These are phyloP conservation scores for Zaprionus gabonicus DNA, from an alignment of 1,140 invertebrate species.

Conservation along the genomic window DNA sequence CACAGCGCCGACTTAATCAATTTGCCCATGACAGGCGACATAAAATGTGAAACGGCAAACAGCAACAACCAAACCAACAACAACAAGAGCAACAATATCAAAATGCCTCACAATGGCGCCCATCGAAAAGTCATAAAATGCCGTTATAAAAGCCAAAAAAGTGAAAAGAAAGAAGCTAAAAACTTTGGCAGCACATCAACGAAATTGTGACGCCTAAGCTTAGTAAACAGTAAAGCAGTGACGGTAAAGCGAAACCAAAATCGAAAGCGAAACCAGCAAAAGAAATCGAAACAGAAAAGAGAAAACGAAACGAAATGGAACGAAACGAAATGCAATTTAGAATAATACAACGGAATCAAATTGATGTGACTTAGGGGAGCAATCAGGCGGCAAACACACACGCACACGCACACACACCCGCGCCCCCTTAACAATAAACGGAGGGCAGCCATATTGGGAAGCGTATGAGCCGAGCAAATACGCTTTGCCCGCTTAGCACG, in stretches of 20 bases:
- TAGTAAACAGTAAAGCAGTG: neutral
- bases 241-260: neutral
- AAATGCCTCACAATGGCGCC: slow-evolving; percentile 58
- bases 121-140: slow-evolving; percentile 71
- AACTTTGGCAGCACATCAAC: slow-evolving; percentile 37
- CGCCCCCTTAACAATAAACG: slow-evolving; percentile 43
- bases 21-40: slow-evolving; percentile 52
- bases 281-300: neutral
- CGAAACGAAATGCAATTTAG: slow-evolving; percentile 69
- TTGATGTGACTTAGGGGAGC: slow-evolving; percentile 74
- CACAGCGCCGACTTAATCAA: slow-evolving; percentile 50
- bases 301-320: slow-evolving; percentile 46
- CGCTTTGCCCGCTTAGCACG: neutral
- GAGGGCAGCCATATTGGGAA: slow-evolving; percentile 68
- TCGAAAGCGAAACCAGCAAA: neutral
- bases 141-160: slow-evolving; percentile 63
- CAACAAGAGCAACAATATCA: slow-evolving; percentile 1
- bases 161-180: slow-evolving; percentile 49
- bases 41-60: slow-evolving; percentile 10
- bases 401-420: neutral
- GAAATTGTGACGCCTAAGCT: neutral
- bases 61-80: neutral
- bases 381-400: slow-evolving; percentile 58
- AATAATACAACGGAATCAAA: slow-evolving; percentile 54
- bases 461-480: slow-evolving; percentile 22